Conservation (phyloP, 2,113 vertebrate species). For the Dipodomys merriami region DNA sequence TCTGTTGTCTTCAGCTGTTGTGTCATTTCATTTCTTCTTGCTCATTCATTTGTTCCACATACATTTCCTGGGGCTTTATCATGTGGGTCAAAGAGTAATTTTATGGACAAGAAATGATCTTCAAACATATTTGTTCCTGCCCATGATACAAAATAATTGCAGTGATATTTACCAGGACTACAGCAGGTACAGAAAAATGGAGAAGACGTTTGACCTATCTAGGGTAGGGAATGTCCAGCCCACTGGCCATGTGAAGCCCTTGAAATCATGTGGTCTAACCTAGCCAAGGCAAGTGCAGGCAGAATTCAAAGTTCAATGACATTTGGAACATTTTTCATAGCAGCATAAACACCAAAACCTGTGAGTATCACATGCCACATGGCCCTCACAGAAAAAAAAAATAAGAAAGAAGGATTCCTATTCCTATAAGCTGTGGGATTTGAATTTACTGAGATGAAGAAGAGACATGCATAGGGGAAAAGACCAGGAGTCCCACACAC, state of each 20-base stretch:
- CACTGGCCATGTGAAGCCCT: too few relatives aligned
- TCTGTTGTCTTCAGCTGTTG: neutral
- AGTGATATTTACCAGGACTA: neutral
- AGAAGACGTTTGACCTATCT: neutral
- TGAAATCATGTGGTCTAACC: too few relatives aligned
- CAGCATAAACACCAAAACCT: too few relatives aligned
- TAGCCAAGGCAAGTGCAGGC: too few relatives aligned
- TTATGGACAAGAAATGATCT: neutral
- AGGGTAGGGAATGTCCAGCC: neutral
- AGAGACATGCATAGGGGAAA: neutral
- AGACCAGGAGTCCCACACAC: neutral
- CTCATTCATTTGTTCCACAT: neutral
- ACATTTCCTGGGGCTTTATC: neutral
- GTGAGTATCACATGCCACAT: too few relatives aligned
- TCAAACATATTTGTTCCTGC: neutral
- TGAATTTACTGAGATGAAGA: neutral
- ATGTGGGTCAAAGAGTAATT: rapidly evolving
- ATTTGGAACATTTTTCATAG: too few relatives aligned
- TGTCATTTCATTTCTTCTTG: neutral
- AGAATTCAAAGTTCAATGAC: too few relatives aligned
- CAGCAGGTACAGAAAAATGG: neutral
- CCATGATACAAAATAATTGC: neutral
- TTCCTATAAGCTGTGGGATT: neutral
- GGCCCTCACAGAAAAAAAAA: too few relatives aligned
- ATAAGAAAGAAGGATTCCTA: too few relatives aligned